Evolutionary conservation across 2,113 vertebrate species (phyloP).

Genomic region (Cyanoliseus patagonus): DNA sequence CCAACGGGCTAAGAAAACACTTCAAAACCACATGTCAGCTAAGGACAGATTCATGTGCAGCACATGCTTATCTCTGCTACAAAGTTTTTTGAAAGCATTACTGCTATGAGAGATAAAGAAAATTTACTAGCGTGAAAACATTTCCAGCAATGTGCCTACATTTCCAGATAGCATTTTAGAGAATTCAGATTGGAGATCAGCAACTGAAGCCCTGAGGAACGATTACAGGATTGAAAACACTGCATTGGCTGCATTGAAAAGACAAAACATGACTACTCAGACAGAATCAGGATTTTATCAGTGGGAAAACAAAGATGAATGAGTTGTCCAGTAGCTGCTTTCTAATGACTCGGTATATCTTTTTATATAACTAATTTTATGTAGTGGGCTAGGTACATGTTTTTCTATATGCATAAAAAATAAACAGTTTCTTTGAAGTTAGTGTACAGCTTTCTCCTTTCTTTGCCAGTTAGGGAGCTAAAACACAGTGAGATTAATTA

Average conservation of each 20-base stretch:
- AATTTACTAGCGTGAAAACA: background rate
- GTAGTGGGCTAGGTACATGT: background rate
- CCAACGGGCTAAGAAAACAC: conserved; percentile 1
- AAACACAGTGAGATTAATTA: background rate
- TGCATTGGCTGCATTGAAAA: background rate
- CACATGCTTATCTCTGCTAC: background rate
- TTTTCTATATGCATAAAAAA: background rate
- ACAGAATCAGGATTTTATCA: background rate
- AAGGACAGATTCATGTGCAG: conserved; percentile 56
- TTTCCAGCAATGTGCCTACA: background rate
- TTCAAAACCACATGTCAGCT: conserved; percentile 25
- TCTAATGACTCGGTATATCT: background rate
- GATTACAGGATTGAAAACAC: conserved; percentile 3
- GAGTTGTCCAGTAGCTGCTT: background rate
- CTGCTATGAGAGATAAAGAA: conserved; percentile 4
- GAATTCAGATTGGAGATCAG: background rate
- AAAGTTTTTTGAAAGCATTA: conserved; percentile 2
- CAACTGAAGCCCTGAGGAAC: conserved; percentile 10
- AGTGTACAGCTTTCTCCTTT: background rate
- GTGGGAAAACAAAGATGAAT: background rate
- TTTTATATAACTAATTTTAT: background rate
- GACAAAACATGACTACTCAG: background rate
- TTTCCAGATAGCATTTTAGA: conserved; percentile 12
- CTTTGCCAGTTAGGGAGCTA: background rate
- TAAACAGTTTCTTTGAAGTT: background rate